Evolutionary conservation across 2,888 invertebrate genomes (phyloP), one percentile per base, ranked within the genome.

Genomic region (Agriotes lineatus): DNA sequence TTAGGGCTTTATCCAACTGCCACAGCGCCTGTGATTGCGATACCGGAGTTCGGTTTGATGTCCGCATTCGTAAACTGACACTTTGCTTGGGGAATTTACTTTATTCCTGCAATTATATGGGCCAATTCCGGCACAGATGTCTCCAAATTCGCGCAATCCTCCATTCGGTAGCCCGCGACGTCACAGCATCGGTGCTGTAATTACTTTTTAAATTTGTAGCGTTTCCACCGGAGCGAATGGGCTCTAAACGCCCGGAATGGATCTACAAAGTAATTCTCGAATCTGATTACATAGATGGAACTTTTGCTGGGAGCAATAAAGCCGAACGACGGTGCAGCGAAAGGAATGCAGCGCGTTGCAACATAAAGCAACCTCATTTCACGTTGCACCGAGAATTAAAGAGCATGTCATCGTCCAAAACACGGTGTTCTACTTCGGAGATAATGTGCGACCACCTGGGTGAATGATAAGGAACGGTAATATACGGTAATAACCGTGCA

Each of bases 391-490:
- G 12, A 42, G 56, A 22, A 42, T 20, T 66, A 39, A 56, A 66
- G 63, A 54, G 39, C 63, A 63, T 63, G 63, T 63, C 63, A 16
- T 44, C 64, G 35, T 54, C 44, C 39, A 67, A 67, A 67, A 67
- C 45, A 67, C 35, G 45, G 39, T 62, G 67, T 67, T 67, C 67
- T 57, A 67, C 67, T 67, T 67, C 35, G 54, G 57, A 48, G 62
- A 39, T 67, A 67, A 67, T 39, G 61, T 16, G 20, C 52, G 62
- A 62, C 67, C 67, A 67, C 67, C 62, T 62, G 54, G 37, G 19
- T 35, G 62, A 57, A 25, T 61, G 67, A 62, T 67, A 67, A 67
- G 57, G 18, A 48, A 67, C 62, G 56, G 63, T 64, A 64, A 64
- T 64, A 35, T 30, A 57, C 22, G 33, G 56, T 45, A 67, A 67